These are phyloP conservation scores for Silurus aristotelis DNA, from an alignment of 2,797 vertebrate species.

Conservation along the genomic window DNA sequence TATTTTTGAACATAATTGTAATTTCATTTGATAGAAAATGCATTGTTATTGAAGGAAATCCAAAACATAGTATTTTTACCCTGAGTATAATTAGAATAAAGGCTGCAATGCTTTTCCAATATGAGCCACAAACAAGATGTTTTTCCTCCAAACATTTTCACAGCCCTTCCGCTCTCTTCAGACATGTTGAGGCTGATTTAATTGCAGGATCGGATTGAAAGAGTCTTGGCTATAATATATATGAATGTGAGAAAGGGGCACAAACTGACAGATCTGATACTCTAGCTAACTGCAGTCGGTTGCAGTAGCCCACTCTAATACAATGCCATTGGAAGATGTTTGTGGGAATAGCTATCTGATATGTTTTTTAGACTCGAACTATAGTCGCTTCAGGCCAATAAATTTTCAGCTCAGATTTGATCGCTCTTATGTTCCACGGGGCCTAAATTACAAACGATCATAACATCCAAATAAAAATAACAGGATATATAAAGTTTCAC, in stretches of 20 bases:
- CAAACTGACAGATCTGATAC: constrained; percentile 44
- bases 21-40: background rate
- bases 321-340: constrained; percentile 54
- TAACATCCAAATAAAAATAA: constrained; percentile 64
- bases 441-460: constrained; percentile 70
- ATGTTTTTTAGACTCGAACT: constrained; percentile 45
- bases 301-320: constrained; percentile 41
- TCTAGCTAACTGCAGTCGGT: constrained; percentile 30
- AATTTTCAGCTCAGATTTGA: constrained; percentile 65
- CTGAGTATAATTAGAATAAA: constrained; percentile 3
- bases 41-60: background rate
- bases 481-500: constrained; percentile 62
- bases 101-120: background rate
- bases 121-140: constrained; percentile 12
- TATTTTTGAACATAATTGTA: background rate
- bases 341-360: constrained; percentile 50
- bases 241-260: constrained; percentile 50
- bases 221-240: constrained; percentile 58
- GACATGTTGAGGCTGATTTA: constrained; percentile 51
- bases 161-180: constrained; percentile 37
- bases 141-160: constrained; percentile 46
- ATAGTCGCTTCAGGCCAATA: constrained; percentile 55
- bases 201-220: constrained; percentile 53
- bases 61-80: background rate
- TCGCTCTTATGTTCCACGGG: constrained; percentile 63